Base-by-base conservation (phyloP, 2,888 invertebrate genomes). In the Cenopis cana region DNA sequence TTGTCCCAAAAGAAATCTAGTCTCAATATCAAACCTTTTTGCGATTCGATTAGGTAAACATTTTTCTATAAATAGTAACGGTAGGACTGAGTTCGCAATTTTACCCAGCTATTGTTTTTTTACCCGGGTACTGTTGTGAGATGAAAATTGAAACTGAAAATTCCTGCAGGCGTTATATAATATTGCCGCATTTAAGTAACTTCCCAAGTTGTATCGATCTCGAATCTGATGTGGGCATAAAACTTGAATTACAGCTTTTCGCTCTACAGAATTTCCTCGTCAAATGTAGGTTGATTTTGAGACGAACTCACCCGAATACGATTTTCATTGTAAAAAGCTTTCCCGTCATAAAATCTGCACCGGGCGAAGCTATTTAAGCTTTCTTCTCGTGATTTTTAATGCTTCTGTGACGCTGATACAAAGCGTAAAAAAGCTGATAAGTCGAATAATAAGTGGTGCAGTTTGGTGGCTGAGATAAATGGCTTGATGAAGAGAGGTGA, bases 131-230 rank as follows among this genome's bases (percentile, higher is more conserved):
- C 12, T 65, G 55, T 55, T 56, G 46, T 57, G 49, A 49, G 46
- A 46, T 46, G 46, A 59, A 10, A 18, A 49, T 1, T 57, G 55
- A 50, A 24, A 29, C 29, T 68, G 62, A 66, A 57, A 55, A 66
- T 73, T 76, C 76, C 81, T 85, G 86, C 85, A 78, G 81, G 79
- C 78, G 79, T 91, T 90, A 88, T 79, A 84, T 88, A 88, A 90
- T 85, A 85, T 80, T 89, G 89, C 88, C 85, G 85, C 76, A 76
- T 66, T 61, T 74, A 20, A 65, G 75, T 73, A 70, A 74, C 74
- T 68, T 73, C 61, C 56, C 46, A 61, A 33, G 49, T 2, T 24
- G 12, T 8, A 20, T 24, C 14, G 62, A 71, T 11, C n/a, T 24
- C 11, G 62, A 71, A 55, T 66, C 50, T 54, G 18, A 41, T 11